Percentiles rank a stretch among this genome's conserved stretches.
phyloP scores from a whole-genome alignment of 2,113 vertebrate species.

The Sapajus apella region DNA sequence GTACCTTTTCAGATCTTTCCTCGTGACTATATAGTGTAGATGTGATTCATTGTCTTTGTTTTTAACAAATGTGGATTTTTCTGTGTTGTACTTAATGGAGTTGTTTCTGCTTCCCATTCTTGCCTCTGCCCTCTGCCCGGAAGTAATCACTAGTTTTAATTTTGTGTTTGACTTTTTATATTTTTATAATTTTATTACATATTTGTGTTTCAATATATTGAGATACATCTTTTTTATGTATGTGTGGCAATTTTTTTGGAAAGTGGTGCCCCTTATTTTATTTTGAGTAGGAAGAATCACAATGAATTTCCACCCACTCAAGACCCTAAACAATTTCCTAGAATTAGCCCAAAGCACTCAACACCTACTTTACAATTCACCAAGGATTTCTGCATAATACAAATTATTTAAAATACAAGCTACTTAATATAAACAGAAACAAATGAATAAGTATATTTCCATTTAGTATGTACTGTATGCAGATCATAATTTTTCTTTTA shows the following conservation, averaged over 20 bases:
- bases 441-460: not conserved
- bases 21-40: not conserved
- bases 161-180: constrained; percentile 29
- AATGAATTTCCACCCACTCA: not conserved
- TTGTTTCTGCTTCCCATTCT: not conserved
- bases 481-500: constrained; percentile 27
- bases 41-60: not conserved
- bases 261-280: not conserved
- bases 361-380: not conserved
- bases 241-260: not conserved
- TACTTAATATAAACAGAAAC: not conserved
- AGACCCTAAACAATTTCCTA: constrained; percentile 34
- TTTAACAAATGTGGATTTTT: constrained; percentile 21
- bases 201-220: not conserved
- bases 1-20: not conserved
- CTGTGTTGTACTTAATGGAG: not conserved
- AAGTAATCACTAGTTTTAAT: constrained; percentile 26
- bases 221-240: not conserved
- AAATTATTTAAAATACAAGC: constrained; percentile 33
- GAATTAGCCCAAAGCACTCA: not conserved
- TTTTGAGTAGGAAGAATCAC: not conserved
- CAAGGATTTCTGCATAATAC: constrained; percentile 12
- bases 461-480: not conserved
- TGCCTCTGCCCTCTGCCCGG: not conserved
- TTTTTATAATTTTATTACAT: constrained; percentile 12